These are phyloP conservation scores for Agrochola lychnidis DNA, from an alignment of 2,888 invertebrate genomes.

Conservation along the genomic window DNA sequence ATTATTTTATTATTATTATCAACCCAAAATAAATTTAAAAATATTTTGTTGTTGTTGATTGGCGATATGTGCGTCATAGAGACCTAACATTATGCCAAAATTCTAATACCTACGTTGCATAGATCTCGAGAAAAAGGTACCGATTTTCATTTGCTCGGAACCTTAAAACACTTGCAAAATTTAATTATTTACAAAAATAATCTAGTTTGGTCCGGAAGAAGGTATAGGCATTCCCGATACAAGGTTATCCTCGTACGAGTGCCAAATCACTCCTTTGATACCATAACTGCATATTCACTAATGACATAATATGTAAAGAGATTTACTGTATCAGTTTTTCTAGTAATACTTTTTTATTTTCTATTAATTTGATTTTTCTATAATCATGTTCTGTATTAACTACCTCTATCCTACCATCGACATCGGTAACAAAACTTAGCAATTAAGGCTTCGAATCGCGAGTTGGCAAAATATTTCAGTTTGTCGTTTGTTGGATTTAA, in stretches of 20 bases:
- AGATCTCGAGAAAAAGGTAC: too few species aligned
- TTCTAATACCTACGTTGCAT: too few species aligned
- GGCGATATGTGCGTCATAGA: too few species aligned
- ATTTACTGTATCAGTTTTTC: neutral
- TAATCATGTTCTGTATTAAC: neutral
- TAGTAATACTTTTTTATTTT: neutral
- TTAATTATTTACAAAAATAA: neutral
- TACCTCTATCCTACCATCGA: neutral
- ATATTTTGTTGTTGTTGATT: too few species aligned
- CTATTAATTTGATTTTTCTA: too few species aligned
- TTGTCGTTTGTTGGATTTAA: neutral
- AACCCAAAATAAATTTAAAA: too few species aligned
- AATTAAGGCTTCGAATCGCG: neutral
- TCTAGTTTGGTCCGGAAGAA: neutral
- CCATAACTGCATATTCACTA: too few species aligned
- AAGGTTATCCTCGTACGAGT: neutral
- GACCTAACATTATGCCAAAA: too few species aligned
- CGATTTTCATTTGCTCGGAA: neutral
- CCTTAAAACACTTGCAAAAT: too few species aligned
- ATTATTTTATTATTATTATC: too few species aligned
- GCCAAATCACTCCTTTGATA: neutral
- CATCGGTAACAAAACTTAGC: neutral
- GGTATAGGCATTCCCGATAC: constrained; percentile 6
- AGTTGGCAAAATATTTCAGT: neutral
- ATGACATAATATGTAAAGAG: neutral